Evolutionary conservation across 1,140 invertebrate species (phyloP), one percentile per base, ranked within the genome.

Genomic region (Chironomus tepperi): DNA sequence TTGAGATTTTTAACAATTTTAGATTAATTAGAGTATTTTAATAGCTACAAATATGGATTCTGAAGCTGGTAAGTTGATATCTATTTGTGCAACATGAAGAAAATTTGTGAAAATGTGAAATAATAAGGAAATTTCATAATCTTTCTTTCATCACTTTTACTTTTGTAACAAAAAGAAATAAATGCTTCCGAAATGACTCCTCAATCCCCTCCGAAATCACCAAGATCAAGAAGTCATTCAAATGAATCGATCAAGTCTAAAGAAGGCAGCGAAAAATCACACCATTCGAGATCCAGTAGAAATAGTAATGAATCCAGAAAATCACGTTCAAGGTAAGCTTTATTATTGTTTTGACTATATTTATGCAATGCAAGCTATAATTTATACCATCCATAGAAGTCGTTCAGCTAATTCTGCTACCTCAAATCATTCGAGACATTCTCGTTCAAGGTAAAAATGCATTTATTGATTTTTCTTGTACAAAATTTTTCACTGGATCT

Each of bases 251-350:
- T 19, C 2, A 70, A 70, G 18, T 70, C 65, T 7, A 15, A 18
- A 18, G 19, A 21, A 18, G 9, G 9, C 18, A 70, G 65, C 18
- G 19, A n/a, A 21, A 70, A 21, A 5, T 70, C 65, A 19, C 16
- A 70, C 7, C 65, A 18, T 70, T 21, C 16, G 18, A 19, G 65
- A 70, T 57, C 47, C n/a, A 10, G 47, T 2, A 70, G 65, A 10
- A 21, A 21, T 16, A 70, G 65, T 18, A 18, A 70, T 70, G 65
- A 70, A 70, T 70, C 65, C 3, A 70, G 18, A 70, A 70, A 18
- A 19, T 70, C 65, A 2, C 74, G 74, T 21, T 74, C 74, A 19
- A 34, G 43, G 43, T 74, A 18, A 21, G 43, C 43, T 10, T 74
- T 34, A 34, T 34, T 34, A 2, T 57, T 57, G 3, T 57, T 57